Conservation (phyloP, 64 coral and sea anemone genomes). For the Montipora sp. region DNA sequence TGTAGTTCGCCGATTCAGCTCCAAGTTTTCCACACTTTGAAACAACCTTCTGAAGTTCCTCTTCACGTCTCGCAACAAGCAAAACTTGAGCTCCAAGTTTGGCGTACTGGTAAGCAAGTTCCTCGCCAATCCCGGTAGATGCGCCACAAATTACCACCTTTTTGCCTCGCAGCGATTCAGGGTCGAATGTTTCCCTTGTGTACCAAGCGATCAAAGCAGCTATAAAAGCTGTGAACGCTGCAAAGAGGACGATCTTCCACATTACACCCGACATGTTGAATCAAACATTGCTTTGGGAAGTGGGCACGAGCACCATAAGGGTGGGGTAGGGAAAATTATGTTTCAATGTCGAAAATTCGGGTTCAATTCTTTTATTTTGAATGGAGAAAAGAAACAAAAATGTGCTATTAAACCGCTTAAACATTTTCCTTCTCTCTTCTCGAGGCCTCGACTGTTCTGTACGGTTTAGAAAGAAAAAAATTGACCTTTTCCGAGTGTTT, state of each 20-base stretch:
- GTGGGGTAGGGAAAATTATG: not conserved
- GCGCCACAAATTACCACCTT: constrained; percentile 78
- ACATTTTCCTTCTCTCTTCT: not conserved
- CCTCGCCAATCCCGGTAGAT: constrained; percentile 80
- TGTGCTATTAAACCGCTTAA: no score
- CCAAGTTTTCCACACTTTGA: constrained; percentile 67
- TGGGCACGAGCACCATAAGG: not conserved
- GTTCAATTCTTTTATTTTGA: no score
- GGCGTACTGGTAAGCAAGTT: constrained; percentile 73
- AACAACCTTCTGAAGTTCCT: constrained; percentile 60
- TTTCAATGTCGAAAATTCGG: not conserved
- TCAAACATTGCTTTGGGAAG: not conserved
- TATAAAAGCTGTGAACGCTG: constrained; percentile 33
- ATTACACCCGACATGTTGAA: not conserved
- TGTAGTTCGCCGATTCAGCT: constrained; percentile 63
- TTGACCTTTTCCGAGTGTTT: not conserved
- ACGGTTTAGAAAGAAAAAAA: no score
- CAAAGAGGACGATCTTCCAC: constrained; percentile 31
- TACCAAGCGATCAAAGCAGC: constrained; percentile 74
- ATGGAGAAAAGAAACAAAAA: no score
- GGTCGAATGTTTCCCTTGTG: constrained; percentile 47
- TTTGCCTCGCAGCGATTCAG: constrained; percentile 59
- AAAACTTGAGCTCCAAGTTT: constrained; percentile 76
- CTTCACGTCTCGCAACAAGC: constrained; percentile 75
- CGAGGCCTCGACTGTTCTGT: no score